These are phyloP conservation scores for Amphibalanus amphitrite DNA, from an alignment of 1,140 invertebrate genomes.

Conservation along the genomic window DNA sequence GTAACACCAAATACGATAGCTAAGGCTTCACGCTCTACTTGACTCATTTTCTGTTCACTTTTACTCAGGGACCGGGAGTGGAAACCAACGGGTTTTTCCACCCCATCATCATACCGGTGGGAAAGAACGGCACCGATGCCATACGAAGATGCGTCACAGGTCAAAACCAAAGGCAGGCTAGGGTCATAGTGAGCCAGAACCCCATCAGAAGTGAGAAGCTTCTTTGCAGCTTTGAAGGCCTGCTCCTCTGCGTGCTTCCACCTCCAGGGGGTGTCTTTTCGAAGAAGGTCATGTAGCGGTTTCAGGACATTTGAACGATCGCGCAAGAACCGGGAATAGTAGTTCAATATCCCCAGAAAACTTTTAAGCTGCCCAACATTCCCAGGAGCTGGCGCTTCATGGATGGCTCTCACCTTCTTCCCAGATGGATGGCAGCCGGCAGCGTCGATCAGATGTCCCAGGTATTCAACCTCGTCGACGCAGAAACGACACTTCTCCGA, in stretches of 20 bases:
- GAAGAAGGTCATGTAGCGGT: background rate
- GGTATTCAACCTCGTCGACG: no score
- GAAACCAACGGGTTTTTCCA: background rate
- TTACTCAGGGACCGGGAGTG: background rate
- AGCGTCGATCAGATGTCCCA: no score
- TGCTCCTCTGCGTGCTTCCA: background rate
- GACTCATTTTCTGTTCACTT: background rate
- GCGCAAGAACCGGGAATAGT: background rate
- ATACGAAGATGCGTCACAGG: background rate
- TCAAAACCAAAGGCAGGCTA: background rate
- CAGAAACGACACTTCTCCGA: no score
- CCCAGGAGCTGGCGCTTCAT: background rate
- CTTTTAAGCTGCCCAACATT: background rate
- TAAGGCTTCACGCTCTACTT: background rate
- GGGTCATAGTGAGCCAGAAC: background rate
- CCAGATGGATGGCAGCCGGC: no score
- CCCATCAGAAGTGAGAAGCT: background rate
- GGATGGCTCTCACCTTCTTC: background rate
- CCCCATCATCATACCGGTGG: background rate
- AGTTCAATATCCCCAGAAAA: background rate
- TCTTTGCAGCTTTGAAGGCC: background rate
- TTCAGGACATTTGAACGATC: background rate
- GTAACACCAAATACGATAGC: background rate
- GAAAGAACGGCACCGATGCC: background rate
- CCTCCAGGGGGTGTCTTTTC: background rate